Conservation (phyloP, 2,888 invertebrate species). For the Scrobipalpa atriplicella region DNA sequence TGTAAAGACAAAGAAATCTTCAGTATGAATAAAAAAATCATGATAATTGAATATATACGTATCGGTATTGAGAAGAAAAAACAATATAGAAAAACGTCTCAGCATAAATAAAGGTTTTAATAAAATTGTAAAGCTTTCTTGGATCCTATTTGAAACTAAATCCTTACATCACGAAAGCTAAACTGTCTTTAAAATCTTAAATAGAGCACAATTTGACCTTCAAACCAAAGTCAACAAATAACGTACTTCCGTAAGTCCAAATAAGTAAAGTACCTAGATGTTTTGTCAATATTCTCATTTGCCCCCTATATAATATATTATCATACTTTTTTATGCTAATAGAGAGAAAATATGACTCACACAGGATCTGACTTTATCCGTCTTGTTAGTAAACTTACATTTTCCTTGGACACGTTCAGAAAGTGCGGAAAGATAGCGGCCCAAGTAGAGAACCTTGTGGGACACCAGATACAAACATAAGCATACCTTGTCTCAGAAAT, state of each 20-base stretch:
- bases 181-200: neutral
- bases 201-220: neutral
- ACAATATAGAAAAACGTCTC: too few relatives aligned
- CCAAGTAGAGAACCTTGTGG: slow-evolving; percentile 52
- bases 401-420: slow-evolving; percentile 45
- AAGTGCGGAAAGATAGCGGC: slow-evolving; percentile 55
- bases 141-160: too few relatives aligned
- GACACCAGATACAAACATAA: slow-evolving; percentile 42
- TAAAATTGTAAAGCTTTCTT: too few relatives aligned
- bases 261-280: too few relatives aligned
- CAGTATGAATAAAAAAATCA: too few relatives aligned
- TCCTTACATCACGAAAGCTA: neutral
- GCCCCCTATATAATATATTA: neutral
- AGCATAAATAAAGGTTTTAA: too few relatives aligned
- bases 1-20: too few relatives aligned
- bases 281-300: neutral
- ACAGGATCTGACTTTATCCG: slow-evolving; percentile 16
- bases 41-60: too few relatives aligned
- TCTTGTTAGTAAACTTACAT: slow-evolving; percentile 44
- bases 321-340: neutral
- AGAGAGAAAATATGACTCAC: slow-evolving; percentile 25
- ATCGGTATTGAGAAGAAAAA: too few relatives aligned
- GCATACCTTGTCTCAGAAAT: neutral
- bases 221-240: neutral
- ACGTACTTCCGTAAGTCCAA: neutral